Percentiles rank a stretch among this genome's conserved stretches.
These are phyloP conservation scores for Mesorhabditis spiculigera DNA, from an alignment of 2,888 invertebrate genomes.

Conservation along the genomic window DNA sequence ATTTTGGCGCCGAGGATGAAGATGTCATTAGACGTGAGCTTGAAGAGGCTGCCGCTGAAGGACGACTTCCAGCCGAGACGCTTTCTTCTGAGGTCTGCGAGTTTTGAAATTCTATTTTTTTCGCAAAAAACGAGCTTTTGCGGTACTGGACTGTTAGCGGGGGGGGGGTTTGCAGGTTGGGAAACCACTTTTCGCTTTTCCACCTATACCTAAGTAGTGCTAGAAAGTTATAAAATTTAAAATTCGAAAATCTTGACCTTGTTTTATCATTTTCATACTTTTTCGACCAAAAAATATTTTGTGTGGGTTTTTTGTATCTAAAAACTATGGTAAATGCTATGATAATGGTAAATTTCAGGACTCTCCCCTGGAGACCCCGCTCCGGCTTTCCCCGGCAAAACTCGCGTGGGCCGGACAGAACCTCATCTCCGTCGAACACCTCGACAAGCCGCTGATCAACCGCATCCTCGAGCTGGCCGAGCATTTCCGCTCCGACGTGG, in stretches of 20 bases:
- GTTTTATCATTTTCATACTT: no score
- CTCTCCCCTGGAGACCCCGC: slow-evolving; percentile 21
- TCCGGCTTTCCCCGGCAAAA: slow-evolving; percentile 26
- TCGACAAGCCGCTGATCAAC: slow-evolving; percentile 76
- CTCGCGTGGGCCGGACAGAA: slow-evolving; percentile 71
- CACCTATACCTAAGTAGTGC: no score
- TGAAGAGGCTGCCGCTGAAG: slow-evolving; percentile 7
- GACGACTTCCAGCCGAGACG: background rate
- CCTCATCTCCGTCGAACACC: slow-evolving; percentile 79
- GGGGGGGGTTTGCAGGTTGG: no score
- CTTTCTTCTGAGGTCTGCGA: no score
- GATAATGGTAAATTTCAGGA: slow-evolving; percentile 9
- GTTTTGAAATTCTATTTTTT: no score
- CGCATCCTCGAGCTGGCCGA: slow-evolving; percentile 91
- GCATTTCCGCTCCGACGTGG: slow-evolving; percentile 76
- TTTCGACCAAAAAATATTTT: background rate
- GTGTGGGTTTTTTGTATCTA: background rate
- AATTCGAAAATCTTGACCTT: no score
- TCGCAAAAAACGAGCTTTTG: no score
- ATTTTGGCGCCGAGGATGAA: background rate
- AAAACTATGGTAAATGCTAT: no score
- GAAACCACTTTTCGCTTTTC: no score
- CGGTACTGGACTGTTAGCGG: no score
- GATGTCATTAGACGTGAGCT: background rate
- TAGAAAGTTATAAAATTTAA: no score